phyloP scores from a whole-genome alignment of 2,113 vertebrate species.

The Callorhinus ursinus region DNA sequence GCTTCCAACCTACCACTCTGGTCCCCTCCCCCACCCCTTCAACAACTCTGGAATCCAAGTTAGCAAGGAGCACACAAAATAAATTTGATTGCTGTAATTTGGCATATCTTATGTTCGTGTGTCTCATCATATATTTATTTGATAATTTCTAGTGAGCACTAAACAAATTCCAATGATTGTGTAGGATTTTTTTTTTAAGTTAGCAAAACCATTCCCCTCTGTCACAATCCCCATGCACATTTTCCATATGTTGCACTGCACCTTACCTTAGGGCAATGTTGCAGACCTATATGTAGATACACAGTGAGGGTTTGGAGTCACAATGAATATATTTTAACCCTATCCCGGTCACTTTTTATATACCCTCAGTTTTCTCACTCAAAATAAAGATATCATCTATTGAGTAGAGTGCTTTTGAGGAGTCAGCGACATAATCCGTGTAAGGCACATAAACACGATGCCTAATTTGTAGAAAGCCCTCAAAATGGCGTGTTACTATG shows the following conservation, averaged over 20 bases:
- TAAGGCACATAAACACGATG: not conserved
- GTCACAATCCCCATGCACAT: not conserved
- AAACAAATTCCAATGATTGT: not conserved
- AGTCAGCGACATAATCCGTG: not conserved
- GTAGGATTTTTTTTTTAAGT: not conserved
- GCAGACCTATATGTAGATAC: not conserved
- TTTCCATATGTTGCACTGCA: not conserved
- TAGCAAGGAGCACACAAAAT: not conserved
- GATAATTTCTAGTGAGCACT: not conserved
- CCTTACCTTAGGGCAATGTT: not conserved
- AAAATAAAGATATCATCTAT: not conserved
- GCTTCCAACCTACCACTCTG: not conserved
- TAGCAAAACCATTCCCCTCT: not conserved
- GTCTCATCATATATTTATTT: not conserved
- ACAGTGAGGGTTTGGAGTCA: not conserved
- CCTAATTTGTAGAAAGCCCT: not conserved
- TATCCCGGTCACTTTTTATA: not conserved
- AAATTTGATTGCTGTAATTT: not conserved
- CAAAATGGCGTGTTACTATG: not conserved
- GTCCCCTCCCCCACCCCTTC: fast-evolving
- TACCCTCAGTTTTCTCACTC: not conserved
- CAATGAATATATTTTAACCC: not conserved
- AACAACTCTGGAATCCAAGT: not conserved
- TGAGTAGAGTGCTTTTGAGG: not conserved
- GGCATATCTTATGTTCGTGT: not conserved